Evolutionary conservation across 2,888 invertebrate species (phyloP).

Genomic region (Aproaerema taeniolella): DNA sequence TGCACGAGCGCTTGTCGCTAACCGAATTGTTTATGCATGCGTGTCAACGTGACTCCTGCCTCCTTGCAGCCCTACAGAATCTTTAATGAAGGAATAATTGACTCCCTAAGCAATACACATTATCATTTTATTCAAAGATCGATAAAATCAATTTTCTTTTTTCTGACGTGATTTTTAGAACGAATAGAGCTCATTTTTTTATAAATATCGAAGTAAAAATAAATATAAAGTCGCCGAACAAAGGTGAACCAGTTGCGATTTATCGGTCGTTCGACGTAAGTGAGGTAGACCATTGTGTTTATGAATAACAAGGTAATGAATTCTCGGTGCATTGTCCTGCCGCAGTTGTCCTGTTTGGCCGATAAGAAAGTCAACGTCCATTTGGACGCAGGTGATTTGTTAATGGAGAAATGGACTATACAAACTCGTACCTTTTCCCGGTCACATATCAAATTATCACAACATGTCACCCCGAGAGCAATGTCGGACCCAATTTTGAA

Average conservation of each 20-base stretch:
- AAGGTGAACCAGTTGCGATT: slow-evolving; percentile 17
- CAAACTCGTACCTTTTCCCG: slow-evolving; percentile 1
- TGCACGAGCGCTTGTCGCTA: slow-evolving; percentile 51
- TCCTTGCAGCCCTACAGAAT: slow-evolving; percentile 48
- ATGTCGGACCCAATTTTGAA: background rate
- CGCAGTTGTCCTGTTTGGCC: slow-evolving; percentile 32
- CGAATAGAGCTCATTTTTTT: too few species aligned
- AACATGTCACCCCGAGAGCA: background rate
- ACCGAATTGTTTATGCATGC: slow-evolving; percentile 67
- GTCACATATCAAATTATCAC: background rate
- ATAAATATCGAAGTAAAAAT: too few species aligned
- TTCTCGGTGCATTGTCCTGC: slow-evolving; percentile 53
- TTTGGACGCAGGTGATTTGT: slow-evolving; percentile 23
- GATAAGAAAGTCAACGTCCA: slow-evolving; percentile 30
- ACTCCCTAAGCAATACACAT: too few species aligned
- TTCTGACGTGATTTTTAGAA: too few species aligned
- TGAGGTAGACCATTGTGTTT: slow-evolving; percentile 46
- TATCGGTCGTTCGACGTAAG: slow-evolving; percentile 38
- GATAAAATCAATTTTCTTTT: too few species aligned
- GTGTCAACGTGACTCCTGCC: slow-evolving; percentile 48
- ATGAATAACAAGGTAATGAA: slow-evolving; percentile 40
- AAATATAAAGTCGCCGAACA: too few species aligned
- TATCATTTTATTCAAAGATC: too few species aligned
- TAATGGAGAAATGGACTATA: too few species aligned
- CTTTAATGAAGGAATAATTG: slow-evolving; percentile 37